Conservation (phyloP, 2,113 vertebrate species). For the Grus americana region DNA sequence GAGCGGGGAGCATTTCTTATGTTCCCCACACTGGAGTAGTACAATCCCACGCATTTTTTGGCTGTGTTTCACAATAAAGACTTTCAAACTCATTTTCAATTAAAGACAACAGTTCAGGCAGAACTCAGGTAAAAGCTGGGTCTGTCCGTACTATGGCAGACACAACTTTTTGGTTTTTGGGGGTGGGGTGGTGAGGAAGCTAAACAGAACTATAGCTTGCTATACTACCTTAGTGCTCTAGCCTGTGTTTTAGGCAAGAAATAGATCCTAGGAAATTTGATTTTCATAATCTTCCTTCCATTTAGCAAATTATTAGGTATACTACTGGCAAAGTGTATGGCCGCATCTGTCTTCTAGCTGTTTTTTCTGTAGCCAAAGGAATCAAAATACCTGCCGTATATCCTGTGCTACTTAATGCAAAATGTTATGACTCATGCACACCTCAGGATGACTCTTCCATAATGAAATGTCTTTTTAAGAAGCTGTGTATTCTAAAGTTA, state of each 20-base stretch:
- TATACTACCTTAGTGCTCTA: neutral
- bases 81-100: neutral
- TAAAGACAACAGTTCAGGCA: neutral
- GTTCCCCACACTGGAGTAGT: neutral
- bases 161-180: neutral
- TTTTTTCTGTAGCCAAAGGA: neutral
- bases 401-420: neutral
- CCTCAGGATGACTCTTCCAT: neutral
- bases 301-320: neutral
- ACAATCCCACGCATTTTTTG: neutral
- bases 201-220: neutral
- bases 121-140: neutral
- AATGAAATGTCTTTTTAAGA: neutral
- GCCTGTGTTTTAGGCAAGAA: neutral
- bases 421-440: neutral
- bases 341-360: neutral
- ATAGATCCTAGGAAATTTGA: neutral
- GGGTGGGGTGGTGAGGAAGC: neutral
- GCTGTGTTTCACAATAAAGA: neutral
- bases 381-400: neutral
- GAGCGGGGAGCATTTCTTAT: neutral
- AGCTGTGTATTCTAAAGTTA: neutral
- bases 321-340: neutral
- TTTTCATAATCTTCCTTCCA: neutral
- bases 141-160: neutral